Evolutionary conservation across 2,113 vertebrate genomes (phyloP).

Genomic region (Nipponia nippon): DNA sequence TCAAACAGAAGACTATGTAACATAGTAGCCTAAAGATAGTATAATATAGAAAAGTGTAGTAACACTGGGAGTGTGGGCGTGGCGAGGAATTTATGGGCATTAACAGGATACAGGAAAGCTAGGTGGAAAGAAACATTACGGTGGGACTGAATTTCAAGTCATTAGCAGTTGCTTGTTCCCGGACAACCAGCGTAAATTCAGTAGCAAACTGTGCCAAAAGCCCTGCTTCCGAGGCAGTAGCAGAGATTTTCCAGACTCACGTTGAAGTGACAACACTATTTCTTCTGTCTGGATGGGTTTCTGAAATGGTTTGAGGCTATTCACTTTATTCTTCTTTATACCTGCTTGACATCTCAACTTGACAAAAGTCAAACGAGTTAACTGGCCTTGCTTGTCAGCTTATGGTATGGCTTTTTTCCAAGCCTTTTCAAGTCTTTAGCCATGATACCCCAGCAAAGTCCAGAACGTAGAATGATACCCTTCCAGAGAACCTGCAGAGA

Average conservation of each 20-base stretch:
- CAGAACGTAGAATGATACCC: neutral
- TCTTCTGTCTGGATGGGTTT: neutral
- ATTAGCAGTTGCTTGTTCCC: neutral
- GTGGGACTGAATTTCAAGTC: neutral
- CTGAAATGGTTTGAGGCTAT: neutral
- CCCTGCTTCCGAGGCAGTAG: neutral
- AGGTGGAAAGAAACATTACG: neutral
- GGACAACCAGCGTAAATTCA: neutral
- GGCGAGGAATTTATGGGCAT: neutral
- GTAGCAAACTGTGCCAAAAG: neutral
- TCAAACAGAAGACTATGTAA: neutral
- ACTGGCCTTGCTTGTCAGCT: neutral
- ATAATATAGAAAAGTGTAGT: neutral
- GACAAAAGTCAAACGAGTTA: neutral
- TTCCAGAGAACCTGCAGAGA: neutral
- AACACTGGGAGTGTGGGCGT: neutral
- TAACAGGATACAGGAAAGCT: neutral
- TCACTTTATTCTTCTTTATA: neutral
- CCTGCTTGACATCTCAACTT: neutral
- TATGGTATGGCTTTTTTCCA: neutral
- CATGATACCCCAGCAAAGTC: neutral
- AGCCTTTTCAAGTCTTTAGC: neutral
- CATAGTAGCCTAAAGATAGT: neutral
- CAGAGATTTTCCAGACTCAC: neutral
- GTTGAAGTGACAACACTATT: neutral